Base-by-base conservation (phyloP, 1,140 invertebrate genomes). In the Vanessa tameamea region DNA sequence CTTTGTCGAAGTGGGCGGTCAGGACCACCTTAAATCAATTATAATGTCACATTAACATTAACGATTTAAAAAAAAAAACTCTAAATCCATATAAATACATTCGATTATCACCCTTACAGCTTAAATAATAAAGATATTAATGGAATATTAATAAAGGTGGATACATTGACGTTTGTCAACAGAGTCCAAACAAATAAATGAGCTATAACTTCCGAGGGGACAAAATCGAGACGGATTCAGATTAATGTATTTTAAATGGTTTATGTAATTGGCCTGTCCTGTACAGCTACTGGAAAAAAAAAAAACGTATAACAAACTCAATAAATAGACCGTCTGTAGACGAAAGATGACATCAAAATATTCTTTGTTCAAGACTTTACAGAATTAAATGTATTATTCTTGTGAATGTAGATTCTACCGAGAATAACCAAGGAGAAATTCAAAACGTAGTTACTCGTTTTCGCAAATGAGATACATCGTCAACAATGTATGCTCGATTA, bases 151-250 rank as follows among this genome's bases (percentile, higher is more conserved):
- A 57, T 13, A 57, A 57, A 57, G 20, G 20, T 23, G 2, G 0
- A 53, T 53, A 53, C 5, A 53, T 7, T n/a, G 15, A 43, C 31
- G 14, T 51, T 16, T 53, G 53, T 57, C 16, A 57, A 57, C 20
- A 57, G 23, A 26, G 64, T 69, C 72, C 68, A 75, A 77, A 82
- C 73, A 81, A 83, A 82, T 79, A 76, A 80, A 80, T 84, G 81
- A 86, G 75, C 81, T 81, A 81, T 82, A 77, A 81, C 82, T 83
- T 84, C 80, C 80, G 77, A 69, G 70, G 76, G 77, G 76, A 72
- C 72, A 80, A 43, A 23, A 23, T 82, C 81, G 75, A 75, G 77
- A 80, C 63, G 64, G 61, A 66, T 67, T 64, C 43, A 66, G 53
- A 76, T 80, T 80, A 73, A 83, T 81, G 50, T 37, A 51, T 69